Evolutionary conservation across 2,797 vertebrate species (phyloP).

Genomic region (Eulemur mongoz): DNA sequence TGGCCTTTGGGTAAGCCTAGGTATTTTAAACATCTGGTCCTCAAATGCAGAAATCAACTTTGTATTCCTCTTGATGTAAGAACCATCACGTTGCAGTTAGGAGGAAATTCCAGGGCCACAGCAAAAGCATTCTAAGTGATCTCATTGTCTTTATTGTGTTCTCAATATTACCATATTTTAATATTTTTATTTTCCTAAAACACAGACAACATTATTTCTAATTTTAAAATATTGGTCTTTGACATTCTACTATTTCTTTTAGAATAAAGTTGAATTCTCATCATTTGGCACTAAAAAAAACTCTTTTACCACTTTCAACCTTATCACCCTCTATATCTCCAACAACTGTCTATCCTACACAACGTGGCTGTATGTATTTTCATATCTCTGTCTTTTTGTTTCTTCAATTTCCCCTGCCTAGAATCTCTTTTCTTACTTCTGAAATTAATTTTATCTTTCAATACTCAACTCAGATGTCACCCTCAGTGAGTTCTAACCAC

Average conservation of each 20-base stretch:
- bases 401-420: background rate
- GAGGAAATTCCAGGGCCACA: background rate
- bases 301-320: background rate
- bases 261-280: background rate
- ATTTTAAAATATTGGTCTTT: slow-evolving; percentile 39
- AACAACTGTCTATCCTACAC: background rate
- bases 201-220: background rate
- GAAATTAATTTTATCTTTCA: background rate
- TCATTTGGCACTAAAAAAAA: background rate
- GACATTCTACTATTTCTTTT: background rate
- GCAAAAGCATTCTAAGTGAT: background rate
- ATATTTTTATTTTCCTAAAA: slow-evolving; percentile 47
- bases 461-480: background rate
- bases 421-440: background rate
- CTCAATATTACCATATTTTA: slow-evolving; percentile 31
- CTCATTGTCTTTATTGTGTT: slow-evolving; percentile 46
- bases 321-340: background rate
- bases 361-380: background rate
- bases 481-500: background rate
- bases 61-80: slow-evolving; percentile 69
- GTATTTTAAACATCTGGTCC: slow-evolving; percentile 81
- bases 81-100: slow-evolving; percentile 41
- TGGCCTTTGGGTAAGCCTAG: slow-evolving; percentile 80
- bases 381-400: background rate
- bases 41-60: slow-evolving; percentile 75